Evolutionary conservation across 2,797 vertebrate genomes (phyloP).

Genomic region (Acropternis orthonyx): DNA sequence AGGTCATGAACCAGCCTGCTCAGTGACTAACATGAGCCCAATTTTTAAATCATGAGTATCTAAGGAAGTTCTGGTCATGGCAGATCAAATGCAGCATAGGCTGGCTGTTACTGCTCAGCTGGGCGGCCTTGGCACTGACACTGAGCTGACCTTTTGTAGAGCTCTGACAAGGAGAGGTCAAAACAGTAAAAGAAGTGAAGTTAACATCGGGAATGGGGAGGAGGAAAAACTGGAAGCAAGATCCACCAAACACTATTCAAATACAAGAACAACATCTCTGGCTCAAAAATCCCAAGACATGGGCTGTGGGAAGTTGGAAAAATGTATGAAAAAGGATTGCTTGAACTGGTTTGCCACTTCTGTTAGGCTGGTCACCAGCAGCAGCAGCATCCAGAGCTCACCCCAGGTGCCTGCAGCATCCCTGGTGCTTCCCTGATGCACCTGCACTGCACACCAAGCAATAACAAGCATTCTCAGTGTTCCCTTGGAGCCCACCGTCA

Average conservation of each 20-base stretch:
- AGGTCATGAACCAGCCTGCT: neutral
- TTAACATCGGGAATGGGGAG: neutral
- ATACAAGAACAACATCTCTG: neutral
- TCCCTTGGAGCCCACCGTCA: neutral
- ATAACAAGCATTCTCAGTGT: fast-evolving
- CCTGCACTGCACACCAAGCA: neutral
- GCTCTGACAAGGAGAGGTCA: neutral
- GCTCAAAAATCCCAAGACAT: neutral
- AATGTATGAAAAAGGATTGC: neutral
- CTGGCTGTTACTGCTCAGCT: neutral
- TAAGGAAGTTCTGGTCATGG: neutral
- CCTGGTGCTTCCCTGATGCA: neutral
- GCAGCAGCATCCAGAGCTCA: neutral
- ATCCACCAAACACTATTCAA: neutral
- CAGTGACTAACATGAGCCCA: neutral
- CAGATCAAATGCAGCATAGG: neutral
- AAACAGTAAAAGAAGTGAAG: neutral
- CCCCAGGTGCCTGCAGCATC: neutral
- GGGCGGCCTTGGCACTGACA: neutral
- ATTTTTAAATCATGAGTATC: neutral
- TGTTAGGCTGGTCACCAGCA: neutral
- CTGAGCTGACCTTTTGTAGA: neutral
- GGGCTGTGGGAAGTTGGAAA: neutral
- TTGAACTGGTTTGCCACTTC: neutral
- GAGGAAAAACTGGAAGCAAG: neutral